These are phyloP conservation scores for Coreoperca whiteheadi DNA, from an alignment of 2,113 vertebrate species.

Conservation along the genomic window DNA sequence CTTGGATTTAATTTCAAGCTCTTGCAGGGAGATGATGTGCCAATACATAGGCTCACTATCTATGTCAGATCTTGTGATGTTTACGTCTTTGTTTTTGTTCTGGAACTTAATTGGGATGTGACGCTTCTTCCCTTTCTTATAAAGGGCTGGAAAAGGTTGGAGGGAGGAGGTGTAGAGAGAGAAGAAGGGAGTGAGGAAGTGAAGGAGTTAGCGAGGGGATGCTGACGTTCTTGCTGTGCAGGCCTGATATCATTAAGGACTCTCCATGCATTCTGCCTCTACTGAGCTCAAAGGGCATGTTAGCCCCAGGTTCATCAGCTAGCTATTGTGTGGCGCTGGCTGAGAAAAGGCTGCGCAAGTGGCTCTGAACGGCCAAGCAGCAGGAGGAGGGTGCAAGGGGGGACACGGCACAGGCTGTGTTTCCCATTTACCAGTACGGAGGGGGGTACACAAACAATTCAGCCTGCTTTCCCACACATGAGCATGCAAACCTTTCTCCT, in stretches of 20 bases:
- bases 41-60: constrained; percentile 35
- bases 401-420: constrained; percentile 40
- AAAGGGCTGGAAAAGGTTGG: constrained; percentile 18
- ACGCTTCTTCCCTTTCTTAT: constrained; percentile 8
- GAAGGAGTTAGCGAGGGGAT: constrained; percentile 40
- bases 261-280: constrained; percentile 67
- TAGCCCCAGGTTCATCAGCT: constrained; percentile 77
- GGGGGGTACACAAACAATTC: constrained; percentile 69
- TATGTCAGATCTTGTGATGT: constrained; percentile 47
- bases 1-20: constrained; percentile 64
- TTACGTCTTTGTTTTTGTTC: constrained; percentile 11
- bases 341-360: constrained; percentile 55
- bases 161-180: constrained; percentile 7
- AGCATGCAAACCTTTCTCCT: constrained; percentile 36
- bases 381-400: constrained; percentile 9
- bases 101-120: constrained; percentile 11
- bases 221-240: constrained; percentile 39
- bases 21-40: constrained; percentile 40
- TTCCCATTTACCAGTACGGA: constrained; percentile 66
- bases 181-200: constrained; percentile 11
- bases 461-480: constrained; percentile 45
- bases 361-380: constrained; percentile 48
- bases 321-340: constrained; percentile 68
- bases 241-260: constrained; percentile 77
- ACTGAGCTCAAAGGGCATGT: constrained; percentile 73